Evolutionary conservation across 2,888 invertebrate species (phyloP).

Genomic region (Fragum whitleyi): DNA sequence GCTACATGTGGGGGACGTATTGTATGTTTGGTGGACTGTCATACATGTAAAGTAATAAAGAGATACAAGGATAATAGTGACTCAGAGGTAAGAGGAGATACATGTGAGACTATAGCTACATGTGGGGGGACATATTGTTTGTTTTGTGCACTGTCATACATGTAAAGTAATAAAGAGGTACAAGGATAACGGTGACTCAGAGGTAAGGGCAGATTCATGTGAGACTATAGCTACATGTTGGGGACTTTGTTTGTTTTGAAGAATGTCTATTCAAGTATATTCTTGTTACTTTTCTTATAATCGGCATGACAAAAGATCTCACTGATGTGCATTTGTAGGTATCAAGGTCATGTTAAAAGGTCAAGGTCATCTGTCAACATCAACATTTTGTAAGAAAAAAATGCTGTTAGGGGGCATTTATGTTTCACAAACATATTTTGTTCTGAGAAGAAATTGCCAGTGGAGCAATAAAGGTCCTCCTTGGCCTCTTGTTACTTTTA

Average conservation of each 20-base stretch:
- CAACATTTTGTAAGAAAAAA: no score
- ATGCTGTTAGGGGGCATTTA: no score
- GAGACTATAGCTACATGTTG: constrained; percentile 86
- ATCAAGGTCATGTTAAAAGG: no score
- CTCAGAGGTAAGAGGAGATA: constrained; percentile 80
- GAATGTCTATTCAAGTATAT: no score
- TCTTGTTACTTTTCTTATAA: no score
- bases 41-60: constrained; percentile 84
- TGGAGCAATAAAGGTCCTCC: no score
- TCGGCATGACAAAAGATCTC: no score
- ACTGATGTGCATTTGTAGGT: no score
- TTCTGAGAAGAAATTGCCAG: no score
- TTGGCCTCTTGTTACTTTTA: no score
- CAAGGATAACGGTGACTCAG: constrained; percentile 77
- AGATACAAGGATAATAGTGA: constrained; percentile 83
- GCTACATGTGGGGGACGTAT: constrained; percentile 87
- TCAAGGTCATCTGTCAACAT: no score
- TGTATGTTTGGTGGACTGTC: constrained; percentile 86
- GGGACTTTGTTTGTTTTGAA: constrained; percentile 86
- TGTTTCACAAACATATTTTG: no score
- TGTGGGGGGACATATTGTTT: constrained; percentile 86
- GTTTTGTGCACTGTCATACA: constrained; percentile 85
- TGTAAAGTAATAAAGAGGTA: constrained; percentile 85
- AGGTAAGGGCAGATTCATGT: constrained; percentile 81
- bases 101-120: constrained; percentile 85